Evolutionary conservation across 2,113 vertebrate genomes (phyloP).

Genomic region (Corythoichthys haematopterus): DNA sequence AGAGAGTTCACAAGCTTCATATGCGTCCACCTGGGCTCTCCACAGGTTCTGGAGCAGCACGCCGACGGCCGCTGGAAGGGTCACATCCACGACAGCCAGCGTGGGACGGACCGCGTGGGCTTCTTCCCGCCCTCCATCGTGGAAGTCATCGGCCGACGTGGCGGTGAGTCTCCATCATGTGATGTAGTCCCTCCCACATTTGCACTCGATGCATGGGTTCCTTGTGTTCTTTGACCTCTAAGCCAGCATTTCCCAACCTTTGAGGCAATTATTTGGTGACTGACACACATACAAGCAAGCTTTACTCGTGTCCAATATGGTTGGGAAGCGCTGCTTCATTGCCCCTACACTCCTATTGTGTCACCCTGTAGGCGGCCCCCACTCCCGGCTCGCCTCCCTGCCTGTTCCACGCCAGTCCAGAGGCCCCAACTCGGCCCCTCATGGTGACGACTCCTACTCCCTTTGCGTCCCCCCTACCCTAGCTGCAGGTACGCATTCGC

Average conservation of each 20-base stretch:
- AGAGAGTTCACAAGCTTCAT: too few species aligned
- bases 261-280: background rate
- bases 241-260: background rate
- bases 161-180: conserved; percentile 60
- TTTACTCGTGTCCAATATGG: background rate
- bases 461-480: conserved; percentile 60
- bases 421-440: conserved; percentile 60
- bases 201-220: conserved; percentile 23
- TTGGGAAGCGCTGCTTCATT: background rate
- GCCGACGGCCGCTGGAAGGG: conserved; percentile 92
- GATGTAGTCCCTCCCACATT: background rate
- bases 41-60: conserved; percentile 90
- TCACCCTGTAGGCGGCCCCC: conserved; percentile 77
- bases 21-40: too few species aligned
- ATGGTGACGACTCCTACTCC: conserved; percentile 71
- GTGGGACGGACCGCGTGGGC: conserved; percentile 84
- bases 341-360: conserved; percentile 24
- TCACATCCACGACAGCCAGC: conserved; percentile 85
- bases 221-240: conserved; percentile 44
- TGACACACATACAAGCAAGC: background rate
- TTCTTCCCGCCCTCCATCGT: conserved; percentile 91
- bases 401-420: conserved; percentile 73
- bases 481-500: conserved; percentile 52
- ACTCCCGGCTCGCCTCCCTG: conserved; percentile 75
- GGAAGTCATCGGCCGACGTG: conserved; percentile 88